A percentile compares a stretch with the other conserved stretches of the same genome.
phyloP scores from a whole-genome alignment of 2,113 vertebrate species.

The cattle (Bos taurus) region ARS-UCD2.0 NC_037354.1:1639501-1640000 shows the following conservation, averaged over 20 bases:
- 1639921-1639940: not conserved
- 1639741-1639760: too few species aligned
- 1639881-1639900: not conserved
- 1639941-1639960: too few species aligned
- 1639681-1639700: rapidly evolving
- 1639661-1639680: rapidly evolving
- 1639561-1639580: not conserved
- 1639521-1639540: too few species aligned
- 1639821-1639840: not conserved
- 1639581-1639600: not conserved
- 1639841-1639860: not conserved
- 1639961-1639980: not conserved
- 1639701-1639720: rapidly evolving
- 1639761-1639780: too few species aligned
- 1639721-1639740: rapidly evolving
- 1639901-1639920: rapidly evolving
- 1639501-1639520: too few species aligned
- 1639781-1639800: not conserved
- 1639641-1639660: not conserved
- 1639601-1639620: not conserved
- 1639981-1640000: not conserved
- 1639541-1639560: too few species aligned
- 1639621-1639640: too few species aligned
- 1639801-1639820: not conserved
- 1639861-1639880: not conserved